A percentile compares a stretch with the other conserved stretches of the same genome.
Conservation (phyloP, 1,140 invertebrate genomes). For the Acromyrmex heyeri region DNA sequence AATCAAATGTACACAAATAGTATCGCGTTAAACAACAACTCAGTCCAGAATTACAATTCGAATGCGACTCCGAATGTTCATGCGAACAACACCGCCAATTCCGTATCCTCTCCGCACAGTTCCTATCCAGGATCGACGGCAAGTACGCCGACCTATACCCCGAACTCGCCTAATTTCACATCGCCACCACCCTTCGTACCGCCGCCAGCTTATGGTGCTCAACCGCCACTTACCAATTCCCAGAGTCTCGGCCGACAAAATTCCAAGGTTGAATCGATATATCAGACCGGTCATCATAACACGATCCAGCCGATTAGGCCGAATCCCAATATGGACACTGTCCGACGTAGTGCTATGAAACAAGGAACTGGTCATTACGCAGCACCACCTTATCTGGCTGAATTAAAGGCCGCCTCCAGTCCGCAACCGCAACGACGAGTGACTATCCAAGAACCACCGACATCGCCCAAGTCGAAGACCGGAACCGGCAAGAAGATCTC, state of each 20-base stretch:
- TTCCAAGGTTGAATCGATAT: constrained; percentile 77
- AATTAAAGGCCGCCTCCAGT: constrained; percentile 84
- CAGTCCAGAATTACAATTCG: constrained; percentile 59
- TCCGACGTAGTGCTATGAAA: constrained; percentile 84
- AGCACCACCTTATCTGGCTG: constrained; percentile 83
- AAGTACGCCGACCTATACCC: constrained; percentile 78
- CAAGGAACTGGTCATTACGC: constrained; percentile 82
- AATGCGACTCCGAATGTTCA: constrained; percentile 39
- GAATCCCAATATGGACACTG: constrained; percentile 83
- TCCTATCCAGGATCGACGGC: constrained; percentile 80
- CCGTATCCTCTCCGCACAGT: constrained; percentile 76
- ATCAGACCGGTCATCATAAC: constrained; percentile 67
- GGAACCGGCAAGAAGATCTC: constrained; percentile 87
- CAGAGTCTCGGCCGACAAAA: constrained; percentile 77
- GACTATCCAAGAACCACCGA: constrained; percentile 86
- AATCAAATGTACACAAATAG: constrained; percentile 71
- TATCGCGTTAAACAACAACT: constrained; percentile 48
- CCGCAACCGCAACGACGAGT: constrained; percentile 86
- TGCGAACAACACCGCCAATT: constrained; percentile 64
- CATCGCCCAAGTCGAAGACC: constrained; percentile 85
- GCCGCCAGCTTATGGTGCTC: constrained; percentile 83
- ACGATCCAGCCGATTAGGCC: constrained; percentile 78
- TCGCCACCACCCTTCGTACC: constrained; percentile 86
- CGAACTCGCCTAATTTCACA: constrained; percentile 77
- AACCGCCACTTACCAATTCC: constrained; percentile 73